Percentiles rank a stretch among this genome's conserved stretches.
phyloP scores from a whole-genome alignment of 2,888 invertebrate species.

The Anoncus sp. region DNA sequence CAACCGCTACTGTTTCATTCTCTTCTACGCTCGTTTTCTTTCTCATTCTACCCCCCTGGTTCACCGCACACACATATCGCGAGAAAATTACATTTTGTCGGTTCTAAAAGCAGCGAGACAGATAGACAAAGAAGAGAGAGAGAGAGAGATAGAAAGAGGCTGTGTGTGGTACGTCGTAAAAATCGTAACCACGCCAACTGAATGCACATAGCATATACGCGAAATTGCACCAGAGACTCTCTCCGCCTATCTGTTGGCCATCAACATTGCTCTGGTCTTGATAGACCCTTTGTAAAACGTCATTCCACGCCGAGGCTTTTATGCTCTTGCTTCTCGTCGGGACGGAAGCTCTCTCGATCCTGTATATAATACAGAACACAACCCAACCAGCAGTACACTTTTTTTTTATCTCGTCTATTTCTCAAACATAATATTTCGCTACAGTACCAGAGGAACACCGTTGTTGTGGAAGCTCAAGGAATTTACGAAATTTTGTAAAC shows the following conservation, averaged over 20 bases:
- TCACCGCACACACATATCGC: slow-evolving; percentile 71
- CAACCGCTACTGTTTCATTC: slow-evolving; percentile 32
- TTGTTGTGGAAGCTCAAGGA: not conserved
- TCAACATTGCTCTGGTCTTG: slow-evolving; percentile 80
- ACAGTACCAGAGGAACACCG: slow-evolving; percentile 17
- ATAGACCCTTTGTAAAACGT: slow-evolving; percentile 82
- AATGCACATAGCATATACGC: slow-evolving; percentile 59
- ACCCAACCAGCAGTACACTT: slow-evolving; percentile 41
- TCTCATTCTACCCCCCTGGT: slow-evolving; percentile 22
- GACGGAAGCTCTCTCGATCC: slow-evolving; percentile 65
- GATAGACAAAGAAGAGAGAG: slow-evolving; percentile 10
- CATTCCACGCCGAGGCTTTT: slow-evolving; percentile 77
- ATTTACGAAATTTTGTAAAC: slow-evolving; percentile 8
- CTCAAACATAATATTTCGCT: slow-evolving; percentile 21
- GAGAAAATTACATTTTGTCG: slow-evolving; percentile 81
- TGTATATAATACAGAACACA: slow-evolving; percentile 25
- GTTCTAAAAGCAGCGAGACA: slow-evolving; percentile 76
- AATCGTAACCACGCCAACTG: slow-evolving; percentile 78
- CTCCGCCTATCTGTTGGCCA: slow-evolving; percentile 77
- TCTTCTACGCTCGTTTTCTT: slow-evolving; percentile 18
- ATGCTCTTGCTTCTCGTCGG: slow-evolving; percentile 72
- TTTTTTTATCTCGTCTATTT: slow-evolving; percentile 40
- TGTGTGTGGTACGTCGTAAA: slow-evolving; percentile 76
- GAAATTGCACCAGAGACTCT: slow-evolving; percentile 77
- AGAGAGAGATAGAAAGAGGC: slow-evolving; percentile 45